A percentile compares a stretch with the other conserved stretches of the same genome.
Conservation (phyloP, 1,140 invertebrate species). For the Mercenaria mercenaria region DNA sequence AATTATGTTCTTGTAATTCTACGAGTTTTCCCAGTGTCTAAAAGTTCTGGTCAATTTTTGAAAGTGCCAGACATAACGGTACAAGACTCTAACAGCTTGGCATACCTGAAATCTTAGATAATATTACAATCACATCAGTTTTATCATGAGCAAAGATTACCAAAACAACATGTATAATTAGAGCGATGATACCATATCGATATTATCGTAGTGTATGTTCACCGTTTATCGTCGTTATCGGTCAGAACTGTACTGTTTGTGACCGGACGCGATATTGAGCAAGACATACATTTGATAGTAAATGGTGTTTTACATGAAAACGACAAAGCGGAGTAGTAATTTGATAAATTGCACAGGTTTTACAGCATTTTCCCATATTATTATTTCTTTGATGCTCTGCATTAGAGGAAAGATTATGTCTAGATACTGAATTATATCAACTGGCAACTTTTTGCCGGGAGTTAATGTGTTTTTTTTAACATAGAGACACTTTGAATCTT, state of each 20-base stretch:
- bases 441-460: neutral
- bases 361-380: neutral
- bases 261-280: neutral
- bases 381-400: neutral
- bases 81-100: neutral
- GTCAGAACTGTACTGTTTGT: neutral
- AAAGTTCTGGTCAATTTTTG: conserved; percentile 9
- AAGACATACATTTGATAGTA: neutral
- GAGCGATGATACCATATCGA: neutral
- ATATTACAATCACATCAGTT: conserved; percentile 7
- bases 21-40: conserved; percentile 16
- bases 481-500: neutral
- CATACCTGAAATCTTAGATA: conserved; percentile 23
- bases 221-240: neutral
- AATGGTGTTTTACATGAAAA: neutral
- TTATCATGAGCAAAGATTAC: neutral
- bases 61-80: conserved; percentile 15
- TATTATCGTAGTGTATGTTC: neutral
- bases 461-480: neutral
- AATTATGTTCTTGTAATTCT: too few species aligned
- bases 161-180: neutral
- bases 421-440: neutral
- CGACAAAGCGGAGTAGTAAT: neutral
- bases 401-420: neutral
- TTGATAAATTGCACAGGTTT: conserved; percentile 5